A percentile compares a stretch with the other conserved stretches of the same genome.
Conservation (phyloP, 64 coral and sea anemone species). For the Orbicella faveolata region DNA sequence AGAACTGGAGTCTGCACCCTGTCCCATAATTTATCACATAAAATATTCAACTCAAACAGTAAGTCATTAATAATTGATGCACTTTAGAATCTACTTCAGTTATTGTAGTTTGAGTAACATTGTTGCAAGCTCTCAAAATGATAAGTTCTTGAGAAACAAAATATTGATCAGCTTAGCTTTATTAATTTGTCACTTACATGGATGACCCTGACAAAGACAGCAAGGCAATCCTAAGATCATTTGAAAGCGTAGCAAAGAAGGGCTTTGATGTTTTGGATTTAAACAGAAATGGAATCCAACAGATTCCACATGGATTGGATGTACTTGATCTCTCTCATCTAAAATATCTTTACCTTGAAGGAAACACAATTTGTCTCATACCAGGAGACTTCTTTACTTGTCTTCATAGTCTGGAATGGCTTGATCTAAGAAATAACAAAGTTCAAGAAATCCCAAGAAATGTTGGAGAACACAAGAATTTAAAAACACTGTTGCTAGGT, state of each 20-base stretch:
- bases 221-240: background rate
- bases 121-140: background rate
- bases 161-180: background rate
- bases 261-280: slow-evolving; percentile 45
- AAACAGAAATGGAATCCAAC: slow-evolving; percentile 40
- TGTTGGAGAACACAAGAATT: slow-evolving; percentile 47
- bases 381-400: slow-evolving; percentile 57
- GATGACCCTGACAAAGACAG: background rate
- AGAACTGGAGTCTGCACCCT: too few relatives aligned
- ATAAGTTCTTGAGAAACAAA: background rate
- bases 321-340: slow-evolving; percentile 33
- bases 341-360: slow-evolving; percentile 73
- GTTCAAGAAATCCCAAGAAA: slow-evolving; percentile 52
- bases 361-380: slow-evolving; percentile 45
- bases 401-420: slow-evolving; percentile 60
- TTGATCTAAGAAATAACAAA: slow-evolving; percentile 76
- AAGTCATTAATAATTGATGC: slow-evolving; percentile 17
- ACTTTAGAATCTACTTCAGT: background rate
- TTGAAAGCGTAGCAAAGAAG: slow-evolving; percentile 18
- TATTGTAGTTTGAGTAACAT: background rate
- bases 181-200: background rate
- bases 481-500: slow-evolving; percentile 65
- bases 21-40: background rate
- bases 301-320: slow-evolving; percentile 40
- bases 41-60: background rate